phyloP scores from a whole-genome alignment of 2,113 vertebrate species.

The Prunella fulvescens region DNA sequence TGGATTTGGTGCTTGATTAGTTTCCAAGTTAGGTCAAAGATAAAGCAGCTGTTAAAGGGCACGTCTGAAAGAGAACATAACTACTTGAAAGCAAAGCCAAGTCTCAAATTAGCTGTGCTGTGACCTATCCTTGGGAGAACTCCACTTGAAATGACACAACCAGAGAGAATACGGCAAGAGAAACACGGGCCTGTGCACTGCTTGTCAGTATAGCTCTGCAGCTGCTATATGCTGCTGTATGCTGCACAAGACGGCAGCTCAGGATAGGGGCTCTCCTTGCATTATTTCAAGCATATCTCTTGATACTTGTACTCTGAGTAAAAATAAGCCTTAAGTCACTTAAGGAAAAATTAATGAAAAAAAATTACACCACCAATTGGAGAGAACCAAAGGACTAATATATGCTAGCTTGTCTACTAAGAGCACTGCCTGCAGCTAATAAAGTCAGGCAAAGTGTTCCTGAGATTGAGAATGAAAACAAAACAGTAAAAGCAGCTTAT shows the following conservation, averaged over 20 bases:
- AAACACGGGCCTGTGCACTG: not conserved
- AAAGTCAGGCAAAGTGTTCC: not conserved
- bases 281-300: not conserved
- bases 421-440: not conserved
- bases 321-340: not conserved
- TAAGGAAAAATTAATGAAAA: not conserved
- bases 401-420: accelerated
- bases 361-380: not conserved
- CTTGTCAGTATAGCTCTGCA: not conserved
- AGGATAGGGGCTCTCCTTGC: not conserved
- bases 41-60: conserved; percentile 30
- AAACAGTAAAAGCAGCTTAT: not conserved
- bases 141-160: not conserved
- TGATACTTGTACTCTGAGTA: not conserved
- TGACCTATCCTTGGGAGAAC: not conserved
- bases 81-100: conserved; percentile 7
- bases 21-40: conserved; percentile 11
- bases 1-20: not conserved
- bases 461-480: not conserved
- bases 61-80: not conserved
- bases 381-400: not conserved
- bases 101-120: not conserved
- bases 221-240: not conserved
- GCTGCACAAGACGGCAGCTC: not conserved
- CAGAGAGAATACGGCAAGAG: not conserved